Percentiles rank a stretch among this genome's conserved stretches.
Conservation (phyloP, 2,888 invertebrate species). For the Aricia artaxerxes region DNA sequence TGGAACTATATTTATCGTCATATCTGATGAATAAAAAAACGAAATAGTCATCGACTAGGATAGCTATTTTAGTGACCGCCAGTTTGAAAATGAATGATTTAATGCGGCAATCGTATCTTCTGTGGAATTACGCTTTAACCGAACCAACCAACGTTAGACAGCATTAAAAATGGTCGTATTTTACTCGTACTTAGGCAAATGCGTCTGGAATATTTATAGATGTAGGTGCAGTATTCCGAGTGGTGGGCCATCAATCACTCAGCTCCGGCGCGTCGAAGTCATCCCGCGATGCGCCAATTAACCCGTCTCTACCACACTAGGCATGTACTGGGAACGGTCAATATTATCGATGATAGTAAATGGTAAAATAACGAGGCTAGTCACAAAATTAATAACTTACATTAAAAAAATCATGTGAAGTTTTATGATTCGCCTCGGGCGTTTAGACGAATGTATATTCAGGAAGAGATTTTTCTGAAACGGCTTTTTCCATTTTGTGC, state of each 20-base stretch:
- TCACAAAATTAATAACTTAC: background rate
- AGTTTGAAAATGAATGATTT: background rate
- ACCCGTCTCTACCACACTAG: constrained; percentile 38
- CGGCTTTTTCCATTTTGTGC: too few relatives aligned
- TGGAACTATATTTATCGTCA: background rate
- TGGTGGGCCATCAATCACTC: constrained; percentile 40
- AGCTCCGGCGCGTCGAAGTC: constrained; percentile 39
- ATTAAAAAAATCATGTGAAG: background rate
- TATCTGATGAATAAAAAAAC: too few relatives aligned
- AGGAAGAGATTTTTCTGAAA: background rate
- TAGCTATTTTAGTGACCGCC: too few relatives aligned
- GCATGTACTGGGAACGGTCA: background rate
- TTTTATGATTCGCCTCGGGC: background rate
- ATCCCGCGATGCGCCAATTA: constrained; percentile 44
- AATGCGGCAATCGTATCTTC: background rate
- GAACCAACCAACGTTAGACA: background rate
- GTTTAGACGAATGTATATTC: background rate
- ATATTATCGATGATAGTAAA: background rate
- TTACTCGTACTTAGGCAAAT: background rate
- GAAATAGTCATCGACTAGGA: too few relatives aligned
- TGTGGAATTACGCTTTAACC: background rate
- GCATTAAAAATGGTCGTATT: background rate
- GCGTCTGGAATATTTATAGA: constrained; percentile 20
- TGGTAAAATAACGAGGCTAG: background rate
- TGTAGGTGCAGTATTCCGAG: constrained; percentile 31